Evolutionary conservation across 92 coral and sea anemone genomes (phyloP).

Genomic region (Isaurus tuberculatus): DNA sequence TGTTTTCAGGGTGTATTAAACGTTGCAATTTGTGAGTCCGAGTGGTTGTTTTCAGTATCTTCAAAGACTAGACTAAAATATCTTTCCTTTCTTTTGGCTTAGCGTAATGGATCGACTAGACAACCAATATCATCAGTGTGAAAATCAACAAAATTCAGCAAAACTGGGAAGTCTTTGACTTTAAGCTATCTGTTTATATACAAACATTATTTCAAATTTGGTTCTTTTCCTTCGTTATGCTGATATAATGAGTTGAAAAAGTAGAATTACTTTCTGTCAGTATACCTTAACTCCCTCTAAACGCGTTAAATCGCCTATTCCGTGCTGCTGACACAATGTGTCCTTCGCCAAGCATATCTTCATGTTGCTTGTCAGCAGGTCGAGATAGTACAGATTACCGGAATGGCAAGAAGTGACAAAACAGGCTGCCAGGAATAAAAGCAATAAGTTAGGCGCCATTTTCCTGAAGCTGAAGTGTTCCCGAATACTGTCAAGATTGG

Average conservation of each 20-base stretch:
- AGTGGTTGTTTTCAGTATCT: no score
- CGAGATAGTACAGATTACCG: slow-evolving; percentile 2
- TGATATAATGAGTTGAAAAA: not conserved
- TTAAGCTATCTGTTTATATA: not conserved
- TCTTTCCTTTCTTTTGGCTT: no score
- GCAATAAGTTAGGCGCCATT: not conserved
- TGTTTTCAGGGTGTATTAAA: no score
- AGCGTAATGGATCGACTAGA: not conserved
- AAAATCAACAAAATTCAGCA: not conserved
- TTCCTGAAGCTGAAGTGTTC: not conserved
- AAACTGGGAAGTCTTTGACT: not conserved
- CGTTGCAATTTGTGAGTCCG: no score
- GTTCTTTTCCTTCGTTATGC: not conserved
- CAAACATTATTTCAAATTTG: not conserved
- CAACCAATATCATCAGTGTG: not conserved
- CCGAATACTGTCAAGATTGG: not conserved
- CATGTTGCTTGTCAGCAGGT: slow-evolving; percentile 7
- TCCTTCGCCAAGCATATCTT: not conserved
- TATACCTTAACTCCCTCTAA: slow-evolving; percentile 34
- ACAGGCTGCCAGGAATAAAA: not conserved
- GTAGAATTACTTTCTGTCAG: not conserved
- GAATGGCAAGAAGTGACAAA: slow-evolving; percentile 1
- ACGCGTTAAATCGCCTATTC: slow-evolving; percentile 15
- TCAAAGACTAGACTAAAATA: no score
- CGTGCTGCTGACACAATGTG: slow-evolving; percentile 9